Conservation (phyloP, 2,888 invertebrate genomes). For the Ditula angustiorana region DNA sequence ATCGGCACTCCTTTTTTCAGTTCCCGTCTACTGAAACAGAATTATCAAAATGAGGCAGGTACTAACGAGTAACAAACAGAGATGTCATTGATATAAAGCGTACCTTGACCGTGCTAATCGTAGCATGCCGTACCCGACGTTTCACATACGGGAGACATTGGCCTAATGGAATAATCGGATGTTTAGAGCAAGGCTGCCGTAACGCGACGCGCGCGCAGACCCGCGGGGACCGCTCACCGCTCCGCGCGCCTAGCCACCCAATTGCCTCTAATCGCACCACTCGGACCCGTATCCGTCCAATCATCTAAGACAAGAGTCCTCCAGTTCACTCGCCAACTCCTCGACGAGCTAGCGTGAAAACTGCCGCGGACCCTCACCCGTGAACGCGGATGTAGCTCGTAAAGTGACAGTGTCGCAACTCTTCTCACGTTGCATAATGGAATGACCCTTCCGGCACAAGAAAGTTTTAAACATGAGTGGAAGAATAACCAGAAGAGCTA, state of each 20-base stretch:
- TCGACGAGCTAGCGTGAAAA: constrained; percentile 51
- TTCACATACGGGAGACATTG: constrained; percentile 67
- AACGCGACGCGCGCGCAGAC: constrained; percentile 66
- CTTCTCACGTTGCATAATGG: constrained; percentile 11
- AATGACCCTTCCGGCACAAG: constrained; percentile 9
- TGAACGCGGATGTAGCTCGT: constrained; percentile 10
- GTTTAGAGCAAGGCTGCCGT: constrained; percentile 81
- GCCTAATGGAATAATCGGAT: constrained; percentile 82
- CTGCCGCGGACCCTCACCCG: constrained; percentile 2
- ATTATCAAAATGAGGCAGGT: not conserved
- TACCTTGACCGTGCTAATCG: constrained; percentile 80
- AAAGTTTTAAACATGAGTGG: constrained; percentile 1
- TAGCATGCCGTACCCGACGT: constrained; percentile 63
- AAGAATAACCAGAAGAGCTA: constrained; percentile 7
- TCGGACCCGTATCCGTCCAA: constrained; percentile 81
- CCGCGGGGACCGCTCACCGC: constrained; percentile 65
- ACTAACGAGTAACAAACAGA: constrained; percentile 4
- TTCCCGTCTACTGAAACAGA: no score
- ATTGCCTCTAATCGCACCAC: constrained; percentile 81
- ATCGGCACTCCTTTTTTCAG: no score
- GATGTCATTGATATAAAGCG: constrained; percentile 49
- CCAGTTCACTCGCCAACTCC: constrained; percentile 66
- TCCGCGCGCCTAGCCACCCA: constrained; percentile 65
- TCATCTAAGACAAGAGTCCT: constrained; percentile 78
- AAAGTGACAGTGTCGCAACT: constrained; percentile 11